Percentiles rank a stretch among this genome's conserved stretches.
phyloP scores from a whole-genome alignment of 2,888 invertebrate genomes.

The Ichneumoninae sp. region DNA sequence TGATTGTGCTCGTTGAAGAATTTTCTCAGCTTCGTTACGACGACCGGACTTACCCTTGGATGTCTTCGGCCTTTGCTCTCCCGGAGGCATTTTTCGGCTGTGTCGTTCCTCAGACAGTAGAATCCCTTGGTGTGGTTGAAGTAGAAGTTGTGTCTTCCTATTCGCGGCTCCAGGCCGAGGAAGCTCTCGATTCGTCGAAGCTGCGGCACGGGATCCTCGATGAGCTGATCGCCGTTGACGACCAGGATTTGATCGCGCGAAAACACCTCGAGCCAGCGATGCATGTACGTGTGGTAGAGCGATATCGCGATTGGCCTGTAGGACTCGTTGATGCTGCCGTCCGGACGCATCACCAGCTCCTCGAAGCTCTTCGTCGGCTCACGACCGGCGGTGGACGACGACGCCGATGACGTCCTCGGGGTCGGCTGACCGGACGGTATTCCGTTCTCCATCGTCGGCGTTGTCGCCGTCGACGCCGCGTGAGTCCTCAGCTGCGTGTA shows the following conservation, averaged over 20 bases:
- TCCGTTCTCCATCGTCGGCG: slow-evolving; percentile 54
- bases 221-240: slow-evolving; percentile 96
- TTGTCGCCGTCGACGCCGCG: slow-evolving; percentile 89
- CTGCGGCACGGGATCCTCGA: slow-evolving; percentile 95
- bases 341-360: slow-evolving; percentile 91
- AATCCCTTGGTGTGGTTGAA: slow-evolving; percentile 99
- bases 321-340: slow-evolving; percentile 93
- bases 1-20: slow-evolving; percentile 97
- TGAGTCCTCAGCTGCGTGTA: slow-evolving; percentile 96
- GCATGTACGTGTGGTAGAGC: slow-evolving; percentile 95
- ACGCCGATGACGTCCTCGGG: slow-evolving; percentile 54
- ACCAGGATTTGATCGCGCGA: slow-evolving; percentile 95
- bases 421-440: slow-evolving; percentile 45
- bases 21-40: slow-evolving; percentile 91
- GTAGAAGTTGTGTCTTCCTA: slow-evolving; percentile 95
- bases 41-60: slow-evolving; percentile 92
- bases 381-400: slow-evolving; percentile 55
- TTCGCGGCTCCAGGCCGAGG: slow-evolving; percentile 89
- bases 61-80: slow-evolving; percentile 93
- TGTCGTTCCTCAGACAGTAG: slow-evolving; percentile 95
- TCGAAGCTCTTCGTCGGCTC: slow-evolving; percentile 88
- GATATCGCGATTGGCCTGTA: slow-evolving; percentile 95
- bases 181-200: slow-evolving; percentile 94
- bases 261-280: slow-evolving; percentile 96
- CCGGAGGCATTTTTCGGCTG: slow-evolving; percentile 93